Conservation (phyloP, 2,888 invertebrate species). For the Hipparchia semele region DNA sequence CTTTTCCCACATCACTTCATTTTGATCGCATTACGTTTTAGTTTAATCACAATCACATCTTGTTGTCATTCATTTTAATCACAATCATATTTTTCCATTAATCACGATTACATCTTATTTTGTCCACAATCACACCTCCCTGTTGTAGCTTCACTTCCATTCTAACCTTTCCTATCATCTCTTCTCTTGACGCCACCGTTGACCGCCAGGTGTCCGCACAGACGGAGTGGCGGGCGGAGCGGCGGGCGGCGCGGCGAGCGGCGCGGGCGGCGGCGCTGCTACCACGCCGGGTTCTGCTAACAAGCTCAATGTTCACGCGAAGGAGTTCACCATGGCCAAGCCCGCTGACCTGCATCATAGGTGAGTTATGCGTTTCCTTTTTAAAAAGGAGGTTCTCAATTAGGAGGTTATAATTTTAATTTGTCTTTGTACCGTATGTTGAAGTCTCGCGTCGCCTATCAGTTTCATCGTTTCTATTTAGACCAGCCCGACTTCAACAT, state of each 20-base stretch:
- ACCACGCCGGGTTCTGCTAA: slow-evolving; percentile 66
- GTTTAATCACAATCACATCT: slow-evolving; percentile 4
- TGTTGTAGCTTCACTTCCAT: slow-evolving; percentile 34
- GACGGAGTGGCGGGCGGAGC: slow-evolving; percentile 77
- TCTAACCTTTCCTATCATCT: slow-evolving; percentile 68
- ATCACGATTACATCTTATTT: no score
- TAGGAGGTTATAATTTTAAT: no score
- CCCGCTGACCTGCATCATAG: slow-evolving; percentile 79
- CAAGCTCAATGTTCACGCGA: slow-evolving; percentile 93
- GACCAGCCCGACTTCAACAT: no score
- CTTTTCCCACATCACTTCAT: neutral
- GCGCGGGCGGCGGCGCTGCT: slow-evolving; percentile 50
- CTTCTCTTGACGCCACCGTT: slow-evolving; percentile 78
- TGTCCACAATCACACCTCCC: slow-evolving; percentile 10
- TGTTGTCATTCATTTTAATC: neutral
- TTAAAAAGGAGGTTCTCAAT: no score
- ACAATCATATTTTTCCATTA: neutral
- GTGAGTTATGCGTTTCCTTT: slow-evolving; percentile 53
- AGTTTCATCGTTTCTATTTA: no score
- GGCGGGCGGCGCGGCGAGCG: slow-evolving; percentile 34
- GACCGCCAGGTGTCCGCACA: slow-evolving; percentile 84
- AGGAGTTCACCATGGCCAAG: slow-evolving; percentile 94
- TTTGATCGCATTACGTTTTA: neutral
- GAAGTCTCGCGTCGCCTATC: no score
- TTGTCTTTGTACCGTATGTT: no score